These are phyloP conservation scores for Cynodonichthys magdalenae DNA, from an alignment of 2,797 vertebrate species.

Conservation along the genomic window DNA sequence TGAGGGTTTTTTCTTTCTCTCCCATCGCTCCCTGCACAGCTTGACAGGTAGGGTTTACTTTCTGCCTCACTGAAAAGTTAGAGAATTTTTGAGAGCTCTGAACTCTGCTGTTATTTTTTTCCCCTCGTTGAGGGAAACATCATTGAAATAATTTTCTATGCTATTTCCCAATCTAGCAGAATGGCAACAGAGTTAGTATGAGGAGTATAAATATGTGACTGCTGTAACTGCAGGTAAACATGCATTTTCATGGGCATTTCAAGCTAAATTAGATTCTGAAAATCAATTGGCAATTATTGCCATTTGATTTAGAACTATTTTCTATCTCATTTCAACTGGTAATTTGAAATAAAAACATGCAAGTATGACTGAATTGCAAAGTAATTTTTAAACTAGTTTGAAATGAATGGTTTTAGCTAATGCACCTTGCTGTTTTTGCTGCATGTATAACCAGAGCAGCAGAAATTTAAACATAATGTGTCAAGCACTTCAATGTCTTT, in stretches of 20 bases:
- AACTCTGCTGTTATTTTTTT: slow-evolving; percentile 52
- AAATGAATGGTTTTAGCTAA: background rate
- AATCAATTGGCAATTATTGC: too few species aligned
- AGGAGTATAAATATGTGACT: slow-evolving; percentile 17
- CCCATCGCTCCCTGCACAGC: slow-evolving; percentile 24
- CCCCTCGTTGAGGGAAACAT: slow-evolving; percentile 55
- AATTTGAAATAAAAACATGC: too few species aligned
- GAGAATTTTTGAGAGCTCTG: slow-evolving; percentile 39
- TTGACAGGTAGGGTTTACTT: slow-evolving; percentile 33
- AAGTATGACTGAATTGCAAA: background rate
- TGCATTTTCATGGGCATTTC: background rate
- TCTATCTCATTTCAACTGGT: too few species aligned
- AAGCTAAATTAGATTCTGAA: too few species aligned
- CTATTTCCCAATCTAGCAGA: slow-evolving; percentile 23
- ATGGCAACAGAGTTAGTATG: slow-evolving; percentile 9
- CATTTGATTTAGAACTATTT: too few species aligned
- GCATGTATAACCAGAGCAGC: background rate
- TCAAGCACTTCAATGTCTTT: too few species aligned
- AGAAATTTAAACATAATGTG: too few species aligned
- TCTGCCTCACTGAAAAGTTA: slow-evolving; percentile 43
- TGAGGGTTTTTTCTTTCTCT: slow-evolving; percentile 19
- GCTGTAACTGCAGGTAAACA: background rate
- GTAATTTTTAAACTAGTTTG: background rate
- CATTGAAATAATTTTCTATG: slow-evolving; percentile 32
- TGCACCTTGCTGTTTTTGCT: background rate